Percentiles rank a stretch among this genome's conserved stretches.
Conservation (phyloP, 2,888 invertebrate genomes). For the Seira ritae region DNA sequence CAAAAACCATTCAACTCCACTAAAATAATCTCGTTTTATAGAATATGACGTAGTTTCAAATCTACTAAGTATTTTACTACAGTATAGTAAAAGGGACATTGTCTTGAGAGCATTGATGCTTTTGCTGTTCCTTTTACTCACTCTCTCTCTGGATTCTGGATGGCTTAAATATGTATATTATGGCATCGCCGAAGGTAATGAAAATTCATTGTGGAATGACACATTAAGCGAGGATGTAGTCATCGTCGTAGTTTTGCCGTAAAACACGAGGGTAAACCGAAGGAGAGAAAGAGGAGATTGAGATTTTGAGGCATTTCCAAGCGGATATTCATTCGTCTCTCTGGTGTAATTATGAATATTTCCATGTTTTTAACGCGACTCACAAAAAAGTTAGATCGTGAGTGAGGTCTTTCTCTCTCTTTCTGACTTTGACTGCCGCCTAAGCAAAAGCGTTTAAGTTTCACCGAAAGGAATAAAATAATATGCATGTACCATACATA, state of each 20-base stretch:
- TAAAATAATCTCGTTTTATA: conserved; percentile 9
- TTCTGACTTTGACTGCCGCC: neutral
- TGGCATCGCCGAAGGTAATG: conserved; percentile 46
- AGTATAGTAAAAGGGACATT: neutral
- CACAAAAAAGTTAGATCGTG: neutral
- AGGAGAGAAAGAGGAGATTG: conserved; percentile 46
- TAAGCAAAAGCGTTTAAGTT: conserved; percentile 8
- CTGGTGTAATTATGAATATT: conserved; percentile 54
- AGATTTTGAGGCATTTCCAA: conserved; percentile 59
- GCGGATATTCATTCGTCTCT: conserved; percentile 47
- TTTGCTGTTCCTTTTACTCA: neutral
- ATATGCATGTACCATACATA: conserved; percentile 12
- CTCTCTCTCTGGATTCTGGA: no score
- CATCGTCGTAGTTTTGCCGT: neutral
- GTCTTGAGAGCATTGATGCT: neutral
- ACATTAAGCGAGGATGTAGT: neutral
- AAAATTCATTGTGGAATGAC: conserved; percentile 58
- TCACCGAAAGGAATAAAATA: conserved; percentile 11
- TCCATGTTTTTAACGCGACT: conserved; percentile 22
- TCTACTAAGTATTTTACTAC: neutral
- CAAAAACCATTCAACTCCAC: conserved; percentile 20
- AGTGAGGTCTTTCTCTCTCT: no score
- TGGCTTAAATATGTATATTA: conserved; percentile 24
- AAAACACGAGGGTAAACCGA: neutral
- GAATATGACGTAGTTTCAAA: conserved; percentile 1